phyloP scores from a whole-genome alignment of 2,113 vertebrate genomes.

The Crypturellus undulatus region DNA sequence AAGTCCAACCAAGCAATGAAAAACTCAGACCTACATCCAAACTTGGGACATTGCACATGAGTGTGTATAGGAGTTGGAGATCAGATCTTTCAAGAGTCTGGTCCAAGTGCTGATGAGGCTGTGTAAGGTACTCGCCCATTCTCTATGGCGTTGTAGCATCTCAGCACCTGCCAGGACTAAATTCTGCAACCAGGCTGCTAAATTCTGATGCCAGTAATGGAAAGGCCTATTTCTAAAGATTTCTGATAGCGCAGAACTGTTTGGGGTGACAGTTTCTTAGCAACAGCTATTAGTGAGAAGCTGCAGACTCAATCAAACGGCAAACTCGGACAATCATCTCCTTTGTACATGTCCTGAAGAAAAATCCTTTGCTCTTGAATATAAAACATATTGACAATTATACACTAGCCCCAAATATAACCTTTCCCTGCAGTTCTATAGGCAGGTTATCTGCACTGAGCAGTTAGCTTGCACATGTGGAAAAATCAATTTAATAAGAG shows the following conservation, averaged over 20 bases:
- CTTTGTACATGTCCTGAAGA: conserved; percentile 63
- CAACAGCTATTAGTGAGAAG: conserved; percentile 74
- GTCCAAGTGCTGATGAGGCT: not conserved
- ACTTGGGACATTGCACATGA: accelerated
- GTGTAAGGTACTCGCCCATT: not conserved
- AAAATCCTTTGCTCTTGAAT: conserved; percentile 66
- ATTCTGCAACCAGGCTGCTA: not conserved
- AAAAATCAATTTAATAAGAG: conserved; percentile 78
- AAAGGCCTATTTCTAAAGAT: conserved; percentile 70
- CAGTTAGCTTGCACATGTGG: conserved; percentile 50
- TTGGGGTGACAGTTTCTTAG: conserved; percentile 75
- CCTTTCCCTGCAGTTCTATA: conserved; percentile 58
- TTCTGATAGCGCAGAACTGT: conserved; percentile 66
- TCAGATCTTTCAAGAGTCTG: accelerated
- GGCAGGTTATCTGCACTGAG: conserved; percentile 32
- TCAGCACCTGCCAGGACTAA: not conserved
- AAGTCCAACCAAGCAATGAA: not conserved
- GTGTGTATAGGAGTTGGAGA: not conserved
- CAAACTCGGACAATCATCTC: conserved; percentile 67
- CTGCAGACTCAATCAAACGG: conserved; percentile 72
- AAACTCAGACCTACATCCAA: not conserved
- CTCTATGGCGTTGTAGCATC: not conserved
- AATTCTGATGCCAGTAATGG: conserved; percentile 51
- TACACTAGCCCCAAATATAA: conserved; percentile 40
- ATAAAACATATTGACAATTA: conserved; percentile 78